Conservation (phyloP, 2,888 invertebrate species). For the Cylindroiulus punctatus region DNA sequence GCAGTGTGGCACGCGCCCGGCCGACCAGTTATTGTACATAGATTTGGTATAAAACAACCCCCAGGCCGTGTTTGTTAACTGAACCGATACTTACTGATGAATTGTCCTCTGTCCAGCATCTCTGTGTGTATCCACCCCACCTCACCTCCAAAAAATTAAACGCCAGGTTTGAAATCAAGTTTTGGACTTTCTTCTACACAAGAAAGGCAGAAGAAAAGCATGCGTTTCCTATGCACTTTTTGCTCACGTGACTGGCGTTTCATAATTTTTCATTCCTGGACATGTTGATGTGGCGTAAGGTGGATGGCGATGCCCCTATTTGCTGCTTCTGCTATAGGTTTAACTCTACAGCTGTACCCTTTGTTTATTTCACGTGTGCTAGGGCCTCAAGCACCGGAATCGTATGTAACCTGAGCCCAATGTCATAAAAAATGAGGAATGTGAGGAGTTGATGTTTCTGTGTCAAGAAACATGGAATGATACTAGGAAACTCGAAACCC, state of each 20-base stretch:
- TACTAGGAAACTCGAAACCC: too few species aligned
- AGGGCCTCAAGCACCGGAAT: not conserved
- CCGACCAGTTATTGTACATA: slow-evolving; percentile 26
- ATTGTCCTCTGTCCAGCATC: slow-evolving; percentile 23
- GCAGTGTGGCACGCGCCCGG: not conserved
- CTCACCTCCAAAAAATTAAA: not conserved
- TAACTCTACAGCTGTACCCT: not conserved
- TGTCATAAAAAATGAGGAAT: too few species aligned
- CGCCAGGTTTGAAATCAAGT: slow-evolving; percentile 12
- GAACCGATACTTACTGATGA: not conserved
- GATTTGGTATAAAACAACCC: slow-evolving; percentile 1
- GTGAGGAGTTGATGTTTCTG: too few species aligned
- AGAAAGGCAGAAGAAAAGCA: slow-evolving; percentile 1
- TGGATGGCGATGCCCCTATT: not conserved
- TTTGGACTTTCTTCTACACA: not conserved
- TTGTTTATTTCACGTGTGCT: slow-evolving; percentile 6
- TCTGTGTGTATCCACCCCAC: slow-evolving; percentile 24
- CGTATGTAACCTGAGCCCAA: too few species aligned
- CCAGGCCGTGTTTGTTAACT: not conserved
- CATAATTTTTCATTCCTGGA: not conserved
- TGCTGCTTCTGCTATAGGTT: slow-evolving; percentile 13
- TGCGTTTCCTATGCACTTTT: slow-evolving; percentile 32
- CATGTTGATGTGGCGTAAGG: not conserved
- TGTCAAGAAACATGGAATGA: too few species aligned
- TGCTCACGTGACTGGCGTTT: slow-evolving; percentile 26